A percentile compares a stretch with the other conserved stretches of the same genome.
phyloP scores from a whole-genome alignment of 2,888 invertebrate species.

The Patella pellucida region DNA sequence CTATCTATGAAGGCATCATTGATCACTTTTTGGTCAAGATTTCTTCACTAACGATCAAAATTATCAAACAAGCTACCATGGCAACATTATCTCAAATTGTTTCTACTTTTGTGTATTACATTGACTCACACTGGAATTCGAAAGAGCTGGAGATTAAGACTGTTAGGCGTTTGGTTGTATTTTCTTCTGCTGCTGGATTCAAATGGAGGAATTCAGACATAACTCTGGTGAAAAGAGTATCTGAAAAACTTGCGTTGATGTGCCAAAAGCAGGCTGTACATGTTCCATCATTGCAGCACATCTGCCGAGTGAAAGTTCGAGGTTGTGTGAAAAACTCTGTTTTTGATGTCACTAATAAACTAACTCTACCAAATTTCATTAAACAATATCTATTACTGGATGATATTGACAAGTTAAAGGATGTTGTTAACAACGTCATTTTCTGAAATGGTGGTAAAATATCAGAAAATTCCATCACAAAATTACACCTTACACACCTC shows the following conservation, averaged over 20 bases:
- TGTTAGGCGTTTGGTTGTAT: conserved; percentile 48
- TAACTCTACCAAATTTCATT: conserved; percentile 45
- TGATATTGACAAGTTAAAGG: conserved; percentile 47
- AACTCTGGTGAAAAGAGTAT: conserved; percentile 42
- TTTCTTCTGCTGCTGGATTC: conserved; percentile 54
- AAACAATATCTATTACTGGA: conserved; percentile 49
- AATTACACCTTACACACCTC: too few relatives aligned
- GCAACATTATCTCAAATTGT: conserved; percentile 42
- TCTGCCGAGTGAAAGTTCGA: conserved; percentile 45
- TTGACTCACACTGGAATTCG: conserved; percentile 55
- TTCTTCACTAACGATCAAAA: conserved; percentile 52
- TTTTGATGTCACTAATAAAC: conserved; percentile 34
- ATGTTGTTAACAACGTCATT: too few relatives aligned
- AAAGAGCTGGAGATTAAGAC: conserved; percentile 38
- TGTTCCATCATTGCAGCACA: conserved; percentile 44
- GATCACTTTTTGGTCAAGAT: conserved; percentile 50
- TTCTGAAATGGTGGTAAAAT: too few relatives aligned
- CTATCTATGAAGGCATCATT: conserved; percentile 50
- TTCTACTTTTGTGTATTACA: conserved; percentile 51
- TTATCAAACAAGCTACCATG: conserved; percentile 41
- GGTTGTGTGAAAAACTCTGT: conserved; percentile 34
- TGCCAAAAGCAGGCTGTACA: conserved; percentile 38
- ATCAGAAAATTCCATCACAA: too few relatives aligned
- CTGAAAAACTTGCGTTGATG: conserved; percentile 46
- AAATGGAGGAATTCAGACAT: conserved; percentile 46